Conservation (phyloP, 2,797 vertebrate genomes). For the Ispidina picta region DNA sequence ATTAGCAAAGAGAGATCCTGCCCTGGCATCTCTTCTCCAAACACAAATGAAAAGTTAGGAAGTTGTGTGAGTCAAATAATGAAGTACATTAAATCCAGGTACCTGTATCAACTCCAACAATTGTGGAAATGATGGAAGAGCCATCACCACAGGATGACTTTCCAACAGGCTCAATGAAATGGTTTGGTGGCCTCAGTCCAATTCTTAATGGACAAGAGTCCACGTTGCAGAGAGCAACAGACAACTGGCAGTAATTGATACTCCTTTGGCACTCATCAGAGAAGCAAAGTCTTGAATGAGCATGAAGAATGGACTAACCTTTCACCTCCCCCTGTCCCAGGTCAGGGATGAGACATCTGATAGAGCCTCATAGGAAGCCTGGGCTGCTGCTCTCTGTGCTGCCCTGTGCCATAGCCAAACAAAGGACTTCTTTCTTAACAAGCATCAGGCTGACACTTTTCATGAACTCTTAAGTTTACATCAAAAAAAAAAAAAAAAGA, state of each 20-base stretch:
- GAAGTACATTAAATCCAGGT: constrained; percentile 27
- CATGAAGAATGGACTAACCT: constrained; percentile 70
- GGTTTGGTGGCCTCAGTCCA: constrained; percentile 54
- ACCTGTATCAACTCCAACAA: constrained; percentile 41
- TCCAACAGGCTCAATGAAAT: constrained; percentile 41
- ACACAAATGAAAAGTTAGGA: constrained; percentile 52
- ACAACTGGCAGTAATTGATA: constrained; percentile 60
- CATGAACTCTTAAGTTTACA: constrained; percentile 33
- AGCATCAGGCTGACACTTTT: background rate
- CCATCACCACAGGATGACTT: background rate
- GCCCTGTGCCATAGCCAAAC: background rate
- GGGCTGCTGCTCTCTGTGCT: background rate
- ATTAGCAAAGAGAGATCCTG: constrained; percentile 20
- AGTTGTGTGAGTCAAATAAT: constrained; percentile 13
- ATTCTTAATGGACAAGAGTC: constrained; percentile 44
- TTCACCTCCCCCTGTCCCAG: constrained; percentile 55
- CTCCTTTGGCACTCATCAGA: constrained; percentile 49
- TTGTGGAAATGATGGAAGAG: constrained; percentile 51
- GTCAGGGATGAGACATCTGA: constrained; percentile 61
- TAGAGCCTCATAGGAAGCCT: constrained; percentile 39
- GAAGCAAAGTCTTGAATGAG: constrained; percentile 40
- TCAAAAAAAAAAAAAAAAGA: background rate
- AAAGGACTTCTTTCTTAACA: constrained; percentile 59
- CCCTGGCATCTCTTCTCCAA: constrained; percentile 27
- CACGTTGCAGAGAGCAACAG: constrained; percentile 47